phyloP scores from a whole-genome alignment of 2,113 vertebrate species.

The Rattus rattus region DNA sequence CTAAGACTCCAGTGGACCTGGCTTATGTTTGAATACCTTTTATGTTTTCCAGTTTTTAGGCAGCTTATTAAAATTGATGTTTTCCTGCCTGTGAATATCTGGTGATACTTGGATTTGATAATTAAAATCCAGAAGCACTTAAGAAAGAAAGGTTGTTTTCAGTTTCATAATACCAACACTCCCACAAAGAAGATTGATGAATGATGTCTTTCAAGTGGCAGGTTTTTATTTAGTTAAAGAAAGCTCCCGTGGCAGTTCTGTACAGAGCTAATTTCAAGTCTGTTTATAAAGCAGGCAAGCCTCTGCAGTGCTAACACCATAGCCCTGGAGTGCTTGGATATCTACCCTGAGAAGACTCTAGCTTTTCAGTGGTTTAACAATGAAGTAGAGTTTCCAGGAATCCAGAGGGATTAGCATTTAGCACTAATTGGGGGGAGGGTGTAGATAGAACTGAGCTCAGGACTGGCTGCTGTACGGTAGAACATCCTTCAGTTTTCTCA shows the following conservation, averaged over 20 bases:
- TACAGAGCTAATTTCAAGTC: slow-evolving; percentile 75
- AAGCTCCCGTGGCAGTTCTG: slow-evolving; percentile 77
- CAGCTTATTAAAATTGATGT: slow-evolving; percentile 79
- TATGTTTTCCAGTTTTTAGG: slow-evolving; percentile 73
- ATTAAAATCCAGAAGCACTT: slow-evolving; percentile 81
- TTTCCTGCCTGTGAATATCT: slow-evolving; percentile 74
- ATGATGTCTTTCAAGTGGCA: slow-evolving; percentile 80
- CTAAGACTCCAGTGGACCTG: slow-evolving; percentile 49
- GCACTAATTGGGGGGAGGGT: slow-evolving; percentile 37
- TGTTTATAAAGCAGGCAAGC: slow-evolving; percentile 73
- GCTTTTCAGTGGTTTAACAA: slow-evolving; percentile 46
- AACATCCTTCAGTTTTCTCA: slow-evolving; percentile 37
- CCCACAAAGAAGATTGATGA: slow-evolving; percentile 76
- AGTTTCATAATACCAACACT: slow-evolving; percentile 73
- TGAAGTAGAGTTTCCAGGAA: slow-evolving; percentile 51
- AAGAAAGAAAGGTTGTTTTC: slow-evolving; percentile 78
- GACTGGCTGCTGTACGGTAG: slow-evolving; percentile 20
- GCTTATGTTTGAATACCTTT: slow-evolving; percentile 70
- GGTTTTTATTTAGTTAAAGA: slow-evolving; percentile 77
- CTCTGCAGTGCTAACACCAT: slow-evolving; percentile 65
- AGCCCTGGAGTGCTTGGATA: slow-evolving; percentile 68
- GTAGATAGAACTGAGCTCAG: slow-evolving; percentile 2
- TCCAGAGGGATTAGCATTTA: slow-evolving; percentile 53
- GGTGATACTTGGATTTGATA: slow-evolving; percentile 80
- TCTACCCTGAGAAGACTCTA: slow-evolving; percentile 39